Base-by-base conservation (phyloP, 2,797 vertebrate genomes). In the Xiphophorus birchmanni region DNA sequence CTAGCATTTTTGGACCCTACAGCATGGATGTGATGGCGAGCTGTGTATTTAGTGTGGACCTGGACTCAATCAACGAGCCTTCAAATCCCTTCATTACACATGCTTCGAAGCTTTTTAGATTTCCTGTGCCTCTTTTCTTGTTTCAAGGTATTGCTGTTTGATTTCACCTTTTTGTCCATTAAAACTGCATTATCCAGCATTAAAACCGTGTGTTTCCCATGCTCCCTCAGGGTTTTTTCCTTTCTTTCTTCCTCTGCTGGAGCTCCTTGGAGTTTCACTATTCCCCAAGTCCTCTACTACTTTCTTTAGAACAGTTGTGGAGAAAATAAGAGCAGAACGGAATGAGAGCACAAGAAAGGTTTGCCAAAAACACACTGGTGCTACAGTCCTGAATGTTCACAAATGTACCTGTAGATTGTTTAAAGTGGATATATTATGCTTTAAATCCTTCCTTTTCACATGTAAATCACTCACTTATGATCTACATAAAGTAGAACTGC, bases 1-100 rank as follows among this genome's bases (percentile, higher is more conserved):
- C 3, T 84, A 97, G 96, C 0, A n/a, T 95, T 82, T 95, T 97
- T n/a, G 96, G 95, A 32, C 12, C 87, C 0, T 96, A 95, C 86
- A 91, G 82, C 79, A 83, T 97, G 82, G 96, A 96, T 0, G 94
- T 95, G 0, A 77, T 96, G 73, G 88, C 80, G 13, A 95, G 95
- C 81, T 94, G 91, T n/a, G 84, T 83, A 0, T 93, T 96, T 0
- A 90, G 94, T 9, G 88, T 95, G 83, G 92, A 96, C 69, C 60
- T 94, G 0, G 92, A 96, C 77, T 88, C 92, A 13, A 84, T 96
- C 88, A 95, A 87, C 86, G 95, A 96, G 67, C 93, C 94, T 35
- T 87, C 93, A 0, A 81, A 90, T 65, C 93, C 94, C 15, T 83
- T 96, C 79, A 12, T 95, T 37, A 84, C 23, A 4, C 85, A 96